Conservation (phyloP, 2,888 invertebrate genomes). For the Hololepta plana region DNA sequence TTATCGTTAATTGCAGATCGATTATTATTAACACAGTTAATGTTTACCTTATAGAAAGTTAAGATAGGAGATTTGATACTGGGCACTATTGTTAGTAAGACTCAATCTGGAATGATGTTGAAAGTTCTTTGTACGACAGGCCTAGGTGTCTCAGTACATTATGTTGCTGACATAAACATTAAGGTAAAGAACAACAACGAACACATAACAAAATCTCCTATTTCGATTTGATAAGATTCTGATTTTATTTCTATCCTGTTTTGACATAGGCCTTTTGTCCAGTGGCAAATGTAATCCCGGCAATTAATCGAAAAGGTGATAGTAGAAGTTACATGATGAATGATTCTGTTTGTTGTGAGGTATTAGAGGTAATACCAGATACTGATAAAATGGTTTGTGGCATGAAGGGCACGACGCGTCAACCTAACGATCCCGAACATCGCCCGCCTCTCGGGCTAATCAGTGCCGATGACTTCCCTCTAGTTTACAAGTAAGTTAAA, state of each 20-base stretch:
- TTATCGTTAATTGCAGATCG: slow-evolving; percentile 5
- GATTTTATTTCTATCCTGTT: slow-evolving; percentile 6
- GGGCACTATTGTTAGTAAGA: slow-evolving; percentile 59
- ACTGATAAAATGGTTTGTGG: slow-evolving; percentile 76
- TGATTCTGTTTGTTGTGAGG: slow-evolving; percentile 77
- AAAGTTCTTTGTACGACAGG: slow-evolving; percentile 74
- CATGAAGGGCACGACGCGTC: slow-evolving; percentile 61
- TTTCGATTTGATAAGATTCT: slow-evolving; percentile 3
- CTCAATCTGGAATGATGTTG: slow-evolving; percentile 53
- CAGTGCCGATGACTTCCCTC: slow-evolving; percentile 63
- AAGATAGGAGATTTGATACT: slow-evolving; percentile 64
- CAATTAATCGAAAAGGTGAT: slow-evolving; percentile 61
- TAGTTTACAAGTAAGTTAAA: slow-evolving; percentile 70
- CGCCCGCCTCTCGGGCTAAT: slow-evolving; percentile 67
- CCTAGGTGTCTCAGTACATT: slow-evolving; percentile 53
- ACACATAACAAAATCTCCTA: slow-evolving; percentile 1
- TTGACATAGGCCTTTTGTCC: slow-evolving; percentile 43
- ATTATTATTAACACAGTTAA: slow-evolving; percentile 1
- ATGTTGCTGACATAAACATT: slow-evolving; percentile 72
- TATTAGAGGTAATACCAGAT: slow-evolving; percentile 70
- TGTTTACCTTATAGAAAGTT: slow-evolving; percentile 32
- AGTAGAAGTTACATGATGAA: slow-evolving; percentile 62
- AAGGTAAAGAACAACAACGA: slow-evolving; percentile 63
- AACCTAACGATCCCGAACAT: slow-evolving; percentile 49
- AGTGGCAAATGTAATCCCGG: slow-evolving; percentile 52